Evolutionary conservation across 2,888 invertebrate species (phyloP).

Genomic region (Harpalus rufipes): DNA sequence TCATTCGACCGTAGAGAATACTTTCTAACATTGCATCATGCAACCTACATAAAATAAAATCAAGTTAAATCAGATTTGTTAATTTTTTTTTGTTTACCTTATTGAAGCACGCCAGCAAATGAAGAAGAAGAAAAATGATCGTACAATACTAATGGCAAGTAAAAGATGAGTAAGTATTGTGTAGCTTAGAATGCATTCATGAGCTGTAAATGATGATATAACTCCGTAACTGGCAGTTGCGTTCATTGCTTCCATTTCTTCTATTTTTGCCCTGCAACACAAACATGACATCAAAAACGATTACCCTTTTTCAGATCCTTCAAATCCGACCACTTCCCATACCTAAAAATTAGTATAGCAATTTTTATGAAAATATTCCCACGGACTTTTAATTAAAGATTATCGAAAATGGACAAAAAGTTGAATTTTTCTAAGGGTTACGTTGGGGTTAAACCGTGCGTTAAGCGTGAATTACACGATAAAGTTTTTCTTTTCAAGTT

Average conservation of each 20-base stretch:
- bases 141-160: constrained; percentile 75
- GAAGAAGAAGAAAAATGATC: constrained; percentile 79
- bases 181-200: constrained; percentile 76
- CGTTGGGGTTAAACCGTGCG: no score
- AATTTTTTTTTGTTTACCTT: constrained; percentile 70
- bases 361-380: no score
- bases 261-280: constrained; percentile 71
- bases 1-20: constrained; percentile 82
- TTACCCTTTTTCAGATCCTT: no score
- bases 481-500: no score
- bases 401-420: no score
- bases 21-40: constrained; percentile 87
- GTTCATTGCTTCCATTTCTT: constrained; percentile 70
- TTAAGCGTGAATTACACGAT: no score
- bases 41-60: constrained; percentile 79
- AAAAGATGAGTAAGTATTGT: constrained; percentile 75
- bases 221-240: constrained; percentile 65
- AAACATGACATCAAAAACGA: background rate
- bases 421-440: no score
- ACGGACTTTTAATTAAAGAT: no score
- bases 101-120: constrained; percentile 83
- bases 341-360: no score
- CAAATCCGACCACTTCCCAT: no score
- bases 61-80: background rate
- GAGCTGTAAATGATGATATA: constrained; percentile 70